Evolutionary conservation across 2,113 vertebrate genomes (phyloP), one percentile per base, ranked within the genome.

Genomic region (Rhadina sibilatrix): DNA sequence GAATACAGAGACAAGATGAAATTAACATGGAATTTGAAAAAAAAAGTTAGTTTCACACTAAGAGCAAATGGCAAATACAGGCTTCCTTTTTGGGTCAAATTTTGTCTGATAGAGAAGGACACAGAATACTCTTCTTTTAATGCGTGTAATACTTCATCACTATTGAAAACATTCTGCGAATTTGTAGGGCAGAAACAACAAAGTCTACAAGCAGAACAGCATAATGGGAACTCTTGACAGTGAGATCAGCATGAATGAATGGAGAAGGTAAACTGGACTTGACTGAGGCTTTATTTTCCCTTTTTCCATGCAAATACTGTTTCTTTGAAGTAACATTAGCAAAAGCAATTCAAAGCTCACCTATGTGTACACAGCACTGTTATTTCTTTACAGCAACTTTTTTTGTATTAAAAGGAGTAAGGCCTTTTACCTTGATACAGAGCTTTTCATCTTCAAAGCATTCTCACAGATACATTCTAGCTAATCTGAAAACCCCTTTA

Each of bases 371-470:
- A 68, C 15, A 83, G 54, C 5, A 60, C 16, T 42, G 63, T 38
- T 89, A 83, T 5, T 89, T 92, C 66, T 87, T 87, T 50, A 65
- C 7, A 72, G 69, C 40, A 57, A 50, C 54, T 89, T 92, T 17
- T 78, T 54, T 54, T 82, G 44, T 40, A 89, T 69, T 24, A 52
- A 70, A 72, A 69, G 71, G 16, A 49, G 28, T 9, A 90, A 38
- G 40, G 80, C 53, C 53, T 93, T 92, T 83, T 69, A 86, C 91
- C 80, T 66, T 75, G 38, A 83, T 47, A 63, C 33, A 60, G 21
- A 10, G 28, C 60, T 95, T 96, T 96, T 96, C 59, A 91, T 88
- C 91, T 97, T 94, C 95, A 95, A 94, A 94, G 93, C 69, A 46
- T 27, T 87, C 71, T 78, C 70, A 63, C 27, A 61, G 87, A 93